Evolutionary conservation across 2,113 vertebrate species (phyloP).

Genomic region (Aptenodytes patagonicus): DNA sequence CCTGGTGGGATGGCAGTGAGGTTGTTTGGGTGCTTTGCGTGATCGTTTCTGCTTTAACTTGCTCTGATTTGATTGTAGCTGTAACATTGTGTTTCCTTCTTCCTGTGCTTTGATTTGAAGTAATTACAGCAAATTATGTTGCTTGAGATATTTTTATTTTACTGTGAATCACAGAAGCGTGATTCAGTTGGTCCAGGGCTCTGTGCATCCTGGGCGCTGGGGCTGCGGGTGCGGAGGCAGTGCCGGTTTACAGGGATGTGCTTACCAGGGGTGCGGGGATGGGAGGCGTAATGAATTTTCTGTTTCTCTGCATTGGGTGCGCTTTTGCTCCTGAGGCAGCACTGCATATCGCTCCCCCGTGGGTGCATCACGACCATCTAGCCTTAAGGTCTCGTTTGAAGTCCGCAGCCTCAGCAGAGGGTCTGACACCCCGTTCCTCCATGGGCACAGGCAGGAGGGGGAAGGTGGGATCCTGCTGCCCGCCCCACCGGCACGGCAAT

Average conservation of each 20-base stretch:
- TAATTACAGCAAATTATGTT: not conserved
- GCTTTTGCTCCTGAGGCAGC: rapidly evolving
- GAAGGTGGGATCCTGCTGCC: not conserved
- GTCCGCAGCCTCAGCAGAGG: not conserved
- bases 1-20: not conserved
- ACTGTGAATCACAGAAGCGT: not conserved
- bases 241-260: not conserved
- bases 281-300: not conserved
- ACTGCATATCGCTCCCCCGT: rapidly evolving
- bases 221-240: not conserved
- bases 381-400: not conserved
- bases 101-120: not conserved
- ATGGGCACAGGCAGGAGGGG: not conserved
- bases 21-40: not conserved
- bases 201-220: not conserved
- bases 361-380: rapidly evolving
- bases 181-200: not conserved
- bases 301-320: not conserved
- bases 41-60: not conserved
- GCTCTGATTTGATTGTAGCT: not conserved
- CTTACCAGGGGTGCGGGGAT: not conserved
- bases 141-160: not conserved
- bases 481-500: rapidly evolving
- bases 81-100: not conserved
- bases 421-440: not conserved